Percentiles rank a stretch among this genome's conserved stretches.
Conservation (phyloP, 37 sponge, comb jelly and placozoan species). For the Diacarnus erythraeanus region DNA sequence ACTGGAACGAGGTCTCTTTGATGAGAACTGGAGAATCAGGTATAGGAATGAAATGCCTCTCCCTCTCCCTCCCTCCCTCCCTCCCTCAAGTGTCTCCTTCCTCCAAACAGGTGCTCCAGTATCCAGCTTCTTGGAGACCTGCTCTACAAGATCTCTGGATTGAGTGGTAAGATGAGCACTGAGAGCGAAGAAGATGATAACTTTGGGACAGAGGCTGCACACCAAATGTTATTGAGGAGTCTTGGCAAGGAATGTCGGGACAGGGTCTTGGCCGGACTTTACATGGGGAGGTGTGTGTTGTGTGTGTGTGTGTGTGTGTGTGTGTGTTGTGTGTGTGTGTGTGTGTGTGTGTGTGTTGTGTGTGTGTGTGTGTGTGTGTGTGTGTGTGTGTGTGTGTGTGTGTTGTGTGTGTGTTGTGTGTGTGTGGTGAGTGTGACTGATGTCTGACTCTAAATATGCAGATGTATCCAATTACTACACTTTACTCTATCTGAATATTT, state of each 20-base stretch:
- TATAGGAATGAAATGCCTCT: neutral
- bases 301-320: no score
- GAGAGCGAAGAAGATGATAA: conserved; percentile 96
- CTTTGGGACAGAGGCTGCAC: conserved; percentile 93
- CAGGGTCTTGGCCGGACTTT: conserved; percentile 94
- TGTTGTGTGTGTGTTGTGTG: no score
- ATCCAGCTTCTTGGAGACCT: conserved; percentile 95
- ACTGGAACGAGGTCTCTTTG: conserved; percentile 80
- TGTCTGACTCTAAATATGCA: no score
- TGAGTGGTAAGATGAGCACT: conserved; percentile 97
- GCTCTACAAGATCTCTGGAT: conserved; percentile 89
- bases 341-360: no score
- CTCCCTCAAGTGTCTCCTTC: conserved; percentile 3
- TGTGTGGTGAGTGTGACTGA: neutral
- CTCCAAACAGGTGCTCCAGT: conserved; percentile 69
- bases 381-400: no score
- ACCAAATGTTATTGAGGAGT: conserved; percentile 54
- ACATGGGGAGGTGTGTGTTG: conserved; percentile 90
- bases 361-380: no score
- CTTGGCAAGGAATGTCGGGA: conserved; percentile 87
- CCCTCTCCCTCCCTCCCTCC: neutral
- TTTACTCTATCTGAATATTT: no score
- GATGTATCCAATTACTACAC: no score
- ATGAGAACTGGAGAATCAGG: conserved; percentile 98
- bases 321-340: no score